Base-by-base conservation (phyloP, 2,113 vertebrate species). In the Pteropus alecto region DNA sequence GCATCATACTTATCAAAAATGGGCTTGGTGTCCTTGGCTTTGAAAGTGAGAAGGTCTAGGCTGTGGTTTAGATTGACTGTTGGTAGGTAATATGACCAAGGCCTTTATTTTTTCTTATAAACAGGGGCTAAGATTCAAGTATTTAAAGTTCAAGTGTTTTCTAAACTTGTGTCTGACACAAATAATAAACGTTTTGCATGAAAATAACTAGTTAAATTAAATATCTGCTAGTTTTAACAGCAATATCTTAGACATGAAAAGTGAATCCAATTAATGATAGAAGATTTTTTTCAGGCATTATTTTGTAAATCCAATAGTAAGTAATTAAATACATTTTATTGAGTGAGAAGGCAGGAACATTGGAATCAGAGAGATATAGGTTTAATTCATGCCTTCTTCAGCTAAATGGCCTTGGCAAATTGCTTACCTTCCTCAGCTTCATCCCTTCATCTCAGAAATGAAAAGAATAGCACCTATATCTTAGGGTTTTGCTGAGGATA, bases 171-270 rank as follows among this genome's bases (percentile, higher is more conserved):
- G 6, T 87, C 30, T 81, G 73, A 93, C 48, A 82, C 33, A 63
- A 95, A 78, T 89, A 90, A 81, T 87, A 86, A 71, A 60, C 18
- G n/a, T 30, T 87, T 94, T 79, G 11, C 26, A 60, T 73, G 46
- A 73, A 85, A 92, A 88, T 33, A 85, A 48, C 12, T 48, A 58
- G 61, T 76, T 96, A 78, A 54, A 81, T 89, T 95, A 95, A 87
- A 74, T 79, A 71, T 22, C 18, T 56, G 70, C n/a, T 94, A 43
- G n/a, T 91, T 73, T 86, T 96, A 89, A 87, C 6, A 89, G 70
- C 85, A 93, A 68, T 68, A 54, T 77, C 21, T 71, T 54, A 67
- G 35, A 38, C 48, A 67, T 18, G 30, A 84, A 74, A 93, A 78
- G 70, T 43, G 18, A 84, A 74, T 60, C 46, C n/a, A 60, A 43